These are phyloP conservation scores for Chaetodon trifascialis DNA, from an alignment of 2,113 vertebrate species.

Conservation along the genomic window DNA sequence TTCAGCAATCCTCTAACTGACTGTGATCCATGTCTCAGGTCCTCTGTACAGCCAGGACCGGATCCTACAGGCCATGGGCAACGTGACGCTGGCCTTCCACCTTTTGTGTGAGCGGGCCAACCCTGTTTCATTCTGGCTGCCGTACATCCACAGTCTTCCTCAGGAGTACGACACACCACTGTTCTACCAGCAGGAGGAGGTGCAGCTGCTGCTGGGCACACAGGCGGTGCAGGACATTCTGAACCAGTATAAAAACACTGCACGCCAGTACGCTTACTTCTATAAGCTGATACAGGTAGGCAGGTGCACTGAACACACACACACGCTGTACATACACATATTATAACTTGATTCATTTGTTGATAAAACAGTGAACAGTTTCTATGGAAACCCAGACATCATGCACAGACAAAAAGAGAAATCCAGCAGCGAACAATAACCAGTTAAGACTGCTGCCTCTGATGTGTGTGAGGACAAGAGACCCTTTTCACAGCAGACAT, in stretches of 20 bases:
- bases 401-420: too few species aligned
- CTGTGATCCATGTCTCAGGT: constrained; percentile 79
- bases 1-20: background rate
- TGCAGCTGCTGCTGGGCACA: constrained; percentile 92
- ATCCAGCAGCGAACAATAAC: too few species aligned
- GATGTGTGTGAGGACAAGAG: too few species aligned
- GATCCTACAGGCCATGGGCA: constrained; percentile 98
- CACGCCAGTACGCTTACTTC: constrained; percentile 98
- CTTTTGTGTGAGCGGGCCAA: constrained; percentile 93
- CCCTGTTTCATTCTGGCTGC: constrained; percentile 92
- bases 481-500: too few species aligned
- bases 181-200: constrained; percentile 95
- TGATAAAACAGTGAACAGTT: too few species aligned
- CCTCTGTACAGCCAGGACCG: constrained; percentile 94
- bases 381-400: too few species aligned
- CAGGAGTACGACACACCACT: constrained; percentile 94
- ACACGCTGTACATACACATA: background rate
- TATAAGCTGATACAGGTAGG: constrained; percentile 96
- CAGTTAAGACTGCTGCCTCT: too few species aligned
- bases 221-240: constrained; percentile 96
- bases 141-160: constrained; percentile 96
- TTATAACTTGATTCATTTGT: too few species aligned
- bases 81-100: constrained; percentile 96
- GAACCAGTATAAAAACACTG: constrained; percentile 98
- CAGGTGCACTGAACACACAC: background rate